A percentile compares a stretch with the other conserved stretches of the same genome.
phyloP scores from a whole-genome alignment of 2,113 vertebrate genomes.

The Actinemys pallida region DNA sequence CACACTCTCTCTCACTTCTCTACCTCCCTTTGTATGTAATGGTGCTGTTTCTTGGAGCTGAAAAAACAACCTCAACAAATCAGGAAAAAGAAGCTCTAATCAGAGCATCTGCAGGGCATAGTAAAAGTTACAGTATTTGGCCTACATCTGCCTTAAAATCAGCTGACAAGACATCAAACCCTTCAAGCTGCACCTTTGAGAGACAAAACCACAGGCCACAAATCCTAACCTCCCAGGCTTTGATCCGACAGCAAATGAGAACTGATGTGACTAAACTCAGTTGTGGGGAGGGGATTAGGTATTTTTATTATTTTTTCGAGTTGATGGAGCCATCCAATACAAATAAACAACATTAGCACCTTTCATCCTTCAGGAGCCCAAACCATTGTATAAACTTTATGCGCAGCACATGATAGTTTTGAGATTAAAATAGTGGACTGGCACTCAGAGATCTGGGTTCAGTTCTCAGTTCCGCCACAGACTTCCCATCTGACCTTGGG shows the following conservation, averaged over 20 bases:
- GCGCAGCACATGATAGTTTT: neutral
- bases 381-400: neutral
- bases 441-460: neutral
- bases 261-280: neutral
- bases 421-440: neutral
- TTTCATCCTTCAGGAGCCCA: neutral
- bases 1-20: neutral
- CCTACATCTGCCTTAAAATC: neutral
- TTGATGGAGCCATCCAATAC: neutral
- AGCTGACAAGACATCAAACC: neutral
- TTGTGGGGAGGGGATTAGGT: neutral
- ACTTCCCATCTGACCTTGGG: neutral
- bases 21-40: neutral
- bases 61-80: neutral
- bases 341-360: neutral
- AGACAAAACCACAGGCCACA: neutral
- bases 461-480: neutral
- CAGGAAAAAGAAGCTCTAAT: constrained; percentile 4
- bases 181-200: neutral
- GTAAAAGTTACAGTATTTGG: neutral
- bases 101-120: neutral
- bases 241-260: neutral
- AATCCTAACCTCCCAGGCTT: neutral
- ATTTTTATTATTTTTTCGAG: neutral
- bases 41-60: neutral